Conservation (phyloP, 2,113 vertebrate species). For the Atrichornis clamosus region DNA sequence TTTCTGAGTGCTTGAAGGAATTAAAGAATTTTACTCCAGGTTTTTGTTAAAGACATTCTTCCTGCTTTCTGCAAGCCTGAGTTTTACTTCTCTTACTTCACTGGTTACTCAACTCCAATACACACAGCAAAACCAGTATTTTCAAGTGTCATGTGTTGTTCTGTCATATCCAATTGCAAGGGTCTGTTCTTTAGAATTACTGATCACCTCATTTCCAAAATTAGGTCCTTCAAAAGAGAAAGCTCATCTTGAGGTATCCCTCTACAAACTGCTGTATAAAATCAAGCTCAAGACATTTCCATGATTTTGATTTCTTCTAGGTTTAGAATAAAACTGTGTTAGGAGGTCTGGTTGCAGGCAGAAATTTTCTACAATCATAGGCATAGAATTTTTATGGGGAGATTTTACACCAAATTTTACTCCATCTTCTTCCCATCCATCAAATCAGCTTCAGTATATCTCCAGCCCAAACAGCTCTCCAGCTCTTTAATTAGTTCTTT, state of each 20-base stretch:
- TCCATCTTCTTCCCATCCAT: neutral
- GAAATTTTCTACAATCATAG: neutral
- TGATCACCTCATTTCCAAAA: neutral
- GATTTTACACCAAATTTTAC: neutral
- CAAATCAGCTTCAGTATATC: neutral
- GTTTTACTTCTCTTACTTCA: neutral
- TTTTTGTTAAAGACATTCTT: neutral
- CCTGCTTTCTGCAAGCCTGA: neutral
- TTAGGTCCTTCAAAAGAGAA: neutral
- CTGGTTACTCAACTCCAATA: neutral
- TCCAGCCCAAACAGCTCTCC: neutral
- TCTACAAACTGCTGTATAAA: neutral
- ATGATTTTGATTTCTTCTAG: neutral
- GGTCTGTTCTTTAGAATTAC: neutral
- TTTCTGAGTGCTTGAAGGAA: neutral
- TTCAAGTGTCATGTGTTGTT: neutral
- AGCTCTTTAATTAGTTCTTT: neutral
- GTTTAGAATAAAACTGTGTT: neutral
- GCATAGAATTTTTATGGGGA: neutral
- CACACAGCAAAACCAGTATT: neutral
- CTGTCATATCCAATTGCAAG: neutral
- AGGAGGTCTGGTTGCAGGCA: neutral
- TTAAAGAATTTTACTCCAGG: neutral
- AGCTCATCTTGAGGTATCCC: neutral
- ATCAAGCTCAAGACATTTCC: neutral